phyloP scores from a whole-genome alignment of 1,140 invertebrate genomes.

The Drosophila lacteicornis region DNA sequence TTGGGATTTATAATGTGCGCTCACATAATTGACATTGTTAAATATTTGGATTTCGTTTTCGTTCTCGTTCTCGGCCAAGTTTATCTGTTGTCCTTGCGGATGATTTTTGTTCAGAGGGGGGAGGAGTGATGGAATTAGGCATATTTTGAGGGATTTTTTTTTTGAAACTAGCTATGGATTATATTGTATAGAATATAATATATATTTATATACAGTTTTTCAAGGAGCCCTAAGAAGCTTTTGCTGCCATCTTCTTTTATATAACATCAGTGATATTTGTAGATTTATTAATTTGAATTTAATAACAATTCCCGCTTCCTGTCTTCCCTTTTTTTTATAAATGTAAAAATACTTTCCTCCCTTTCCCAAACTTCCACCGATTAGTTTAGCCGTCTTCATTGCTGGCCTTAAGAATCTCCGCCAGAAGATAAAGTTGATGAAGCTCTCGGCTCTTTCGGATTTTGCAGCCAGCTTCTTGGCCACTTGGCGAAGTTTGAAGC shows the following conservation, averaged over 20 bases:
- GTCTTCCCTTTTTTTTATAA: too few relatives aligned
- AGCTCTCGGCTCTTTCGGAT: constrained; percentile 1
- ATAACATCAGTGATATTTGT: too few relatives aligned
- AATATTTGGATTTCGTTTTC: constrained; percentile 76
- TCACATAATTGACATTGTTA: constrained; percentile 83
- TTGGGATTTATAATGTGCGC: constrained; percentile 83
- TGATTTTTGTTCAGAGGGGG: constrained; percentile 16
- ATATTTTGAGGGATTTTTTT: constrained; percentile 4
- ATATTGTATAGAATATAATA: too few relatives aligned
- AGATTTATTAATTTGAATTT: too few relatives aligned
- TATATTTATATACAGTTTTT: too few relatives aligned
- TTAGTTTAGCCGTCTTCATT: constrained; percentile 22
- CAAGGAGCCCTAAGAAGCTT: too few relatives aligned
- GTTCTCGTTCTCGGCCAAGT: constrained; percentile 28
- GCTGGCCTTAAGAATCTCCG: neutral
- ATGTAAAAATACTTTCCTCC: too few relatives aligned
- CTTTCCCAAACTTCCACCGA: neutral
- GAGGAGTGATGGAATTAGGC: constrained; percentile 35
- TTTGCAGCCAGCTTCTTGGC: constrained; percentile 4
- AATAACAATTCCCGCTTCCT: too few relatives aligned
- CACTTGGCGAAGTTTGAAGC: constrained; percentile 55
- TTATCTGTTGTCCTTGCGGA: constrained; percentile 49
- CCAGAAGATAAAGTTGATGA: constrained; percentile 14
- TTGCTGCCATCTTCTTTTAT: too few relatives aligned
- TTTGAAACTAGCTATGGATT: neutral